Conservation (phyloP, 2,113 vertebrate genomes). For the Fulmarus glacialis region DNA sequence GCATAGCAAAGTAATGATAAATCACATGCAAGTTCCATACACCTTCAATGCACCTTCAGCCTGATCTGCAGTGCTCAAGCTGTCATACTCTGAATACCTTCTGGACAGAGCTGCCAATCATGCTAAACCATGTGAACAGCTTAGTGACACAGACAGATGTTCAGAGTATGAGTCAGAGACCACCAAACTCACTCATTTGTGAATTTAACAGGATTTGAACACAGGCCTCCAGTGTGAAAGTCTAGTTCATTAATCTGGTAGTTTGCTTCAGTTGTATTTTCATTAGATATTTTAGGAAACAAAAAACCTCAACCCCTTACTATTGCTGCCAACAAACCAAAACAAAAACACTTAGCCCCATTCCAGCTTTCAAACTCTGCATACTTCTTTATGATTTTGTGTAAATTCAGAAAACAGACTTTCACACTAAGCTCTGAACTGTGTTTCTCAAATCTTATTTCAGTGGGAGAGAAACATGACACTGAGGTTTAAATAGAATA, state of each 20-base stretch:
- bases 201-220: neutral
- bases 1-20: neutral
- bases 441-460: neutral
- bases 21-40: neutral
- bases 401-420: neutral
- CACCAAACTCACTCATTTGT: neutral
- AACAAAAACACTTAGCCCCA: neutral
- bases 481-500: neutral
- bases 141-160: conserved; percentile 36
- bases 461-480: neutral
- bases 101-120: conserved; percentile 47
- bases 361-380: neutral
- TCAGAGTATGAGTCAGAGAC: neutral
- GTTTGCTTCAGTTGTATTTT: neutral
- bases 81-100: neutral
- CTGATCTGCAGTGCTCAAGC: neutral
- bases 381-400: neutral
- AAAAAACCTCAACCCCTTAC: neutral
- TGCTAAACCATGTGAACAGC: neutral
- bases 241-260: neutral
- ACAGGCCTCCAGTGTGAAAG: neutral
- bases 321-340: neutral
- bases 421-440: neutral
- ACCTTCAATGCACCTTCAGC: neutral
- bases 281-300: neutral